Conservation (phyloP, 2,113 vertebrate species). For the Esox niger region DNA sequence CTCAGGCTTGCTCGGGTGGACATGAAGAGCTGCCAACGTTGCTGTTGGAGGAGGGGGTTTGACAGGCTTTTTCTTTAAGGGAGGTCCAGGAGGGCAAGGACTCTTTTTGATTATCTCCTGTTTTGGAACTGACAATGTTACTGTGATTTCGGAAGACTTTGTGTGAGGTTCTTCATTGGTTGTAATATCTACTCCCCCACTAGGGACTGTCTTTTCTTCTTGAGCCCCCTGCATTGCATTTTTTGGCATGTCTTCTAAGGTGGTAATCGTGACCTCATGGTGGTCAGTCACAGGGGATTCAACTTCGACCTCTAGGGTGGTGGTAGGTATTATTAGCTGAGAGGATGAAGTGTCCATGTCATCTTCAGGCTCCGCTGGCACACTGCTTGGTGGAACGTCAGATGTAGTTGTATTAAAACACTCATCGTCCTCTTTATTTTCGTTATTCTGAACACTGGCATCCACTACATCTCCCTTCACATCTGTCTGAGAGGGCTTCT, state of each 20-base stretch:
- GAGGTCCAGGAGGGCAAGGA: constrained; percentile 26
- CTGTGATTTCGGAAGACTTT: constrained; percentile 62
- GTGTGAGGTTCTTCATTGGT: constrained; percentile 29
- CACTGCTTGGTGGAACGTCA: no score
- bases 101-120: constrained; percentile 40
- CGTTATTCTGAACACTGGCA: neutral
- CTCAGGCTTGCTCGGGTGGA: neutral
- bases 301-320: constrained; percentile 24
- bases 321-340: constrained; percentile 15
- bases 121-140: constrained; percentile 23
- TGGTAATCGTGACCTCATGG: neutral
- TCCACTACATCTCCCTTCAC: constrained; percentile 19
- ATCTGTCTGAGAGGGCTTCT: constrained; percentile 47
- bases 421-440: constrained; percentile 19
- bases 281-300: constrained; percentile 20
- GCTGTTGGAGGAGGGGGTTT: constrained; percentile 9
- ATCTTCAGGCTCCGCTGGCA: constrained; percentile 8
- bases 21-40: neutral
- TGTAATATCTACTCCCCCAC: neutral
- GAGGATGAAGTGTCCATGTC: neutral
- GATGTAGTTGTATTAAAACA: no score
- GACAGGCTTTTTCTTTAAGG: constrained; percentile 52
- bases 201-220: constrained; percentile 14
- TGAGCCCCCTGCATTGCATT: constrained; percentile 48
- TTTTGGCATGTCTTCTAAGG: constrained; percentile 6